A percentile compares a stretch with the other conserved stretches of the same genome.
These are phyloP conservation scores for Trachythela sp. DNA, from an alignment of 64 coral and sea anemone species.

Conservation along the genomic window DNA sequence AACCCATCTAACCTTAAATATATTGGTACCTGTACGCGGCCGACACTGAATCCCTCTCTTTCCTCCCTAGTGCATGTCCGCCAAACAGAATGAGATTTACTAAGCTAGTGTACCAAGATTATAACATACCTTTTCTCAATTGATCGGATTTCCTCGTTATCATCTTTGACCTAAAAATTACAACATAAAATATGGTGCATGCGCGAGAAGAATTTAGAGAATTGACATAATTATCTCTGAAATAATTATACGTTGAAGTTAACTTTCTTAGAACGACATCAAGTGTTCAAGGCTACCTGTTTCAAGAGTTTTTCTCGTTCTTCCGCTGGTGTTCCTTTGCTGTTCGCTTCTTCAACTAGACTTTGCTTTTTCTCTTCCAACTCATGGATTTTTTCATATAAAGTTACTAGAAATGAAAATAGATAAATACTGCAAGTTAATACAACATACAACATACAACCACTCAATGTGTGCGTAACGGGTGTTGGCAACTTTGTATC, in stretches of 20 bases:
- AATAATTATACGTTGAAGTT: too few species aligned
- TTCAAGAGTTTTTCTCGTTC: constrained; percentile 90
- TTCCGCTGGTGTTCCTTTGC: constrained; percentile 85
- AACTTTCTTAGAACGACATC: background rate
- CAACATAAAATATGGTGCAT: background rate
- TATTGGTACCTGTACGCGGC: too few species aligned
- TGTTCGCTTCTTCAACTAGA: constrained; percentile 86
- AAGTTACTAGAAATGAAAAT: constrained; percentile 42
- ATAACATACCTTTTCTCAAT: constrained; percentile 70
- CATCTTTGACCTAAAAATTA: constrained; percentile 76
- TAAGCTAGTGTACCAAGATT: background rate
- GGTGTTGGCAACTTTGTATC: too few species aligned
- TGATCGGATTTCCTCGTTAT: constrained; percentile 93
- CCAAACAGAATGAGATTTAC: too few species aligned
- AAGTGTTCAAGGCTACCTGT: constrained; percentile 53
- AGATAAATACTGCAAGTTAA: background rate
- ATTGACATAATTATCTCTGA: background rate
- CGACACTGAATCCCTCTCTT: too few species aligned
- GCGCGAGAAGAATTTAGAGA: background rate
- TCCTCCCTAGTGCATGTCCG: too few species aligned
- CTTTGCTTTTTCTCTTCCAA: constrained; percentile 89
- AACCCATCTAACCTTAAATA: too few species aligned
- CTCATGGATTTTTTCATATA: constrained; percentile 94
- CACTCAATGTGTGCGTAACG: background rate
- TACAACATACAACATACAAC: background rate